Evolutionary conservation across 2,113 vertebrate genomes (phyloP), one percentile per base, ranked within the genome.

Genomic region (Seriola aureovittata): DNA sequence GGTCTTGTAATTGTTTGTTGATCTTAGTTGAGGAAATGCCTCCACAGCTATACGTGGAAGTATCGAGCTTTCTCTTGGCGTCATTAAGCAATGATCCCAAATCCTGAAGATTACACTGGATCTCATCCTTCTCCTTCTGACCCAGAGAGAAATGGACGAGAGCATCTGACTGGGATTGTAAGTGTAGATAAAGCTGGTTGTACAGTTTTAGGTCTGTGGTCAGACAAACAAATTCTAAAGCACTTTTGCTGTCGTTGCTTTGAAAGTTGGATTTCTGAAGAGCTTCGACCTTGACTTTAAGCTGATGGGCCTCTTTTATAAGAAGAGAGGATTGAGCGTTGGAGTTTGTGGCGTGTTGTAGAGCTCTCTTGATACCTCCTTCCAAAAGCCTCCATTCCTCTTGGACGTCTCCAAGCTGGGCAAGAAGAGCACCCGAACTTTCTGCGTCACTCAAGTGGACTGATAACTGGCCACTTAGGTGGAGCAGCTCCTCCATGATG

Each of bases 141-240:
- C 97, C 96, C 86, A 97, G 94, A 77, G 95, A 93, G 82, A 96
- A 96, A 71, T 95, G 95, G 76, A 94, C 92, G 32, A 96, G 95
- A 65, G 93, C 75, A n/a, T 97, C 95, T 17, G 92, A 91, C 62
- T 78, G 91, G 57, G 93, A 95, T 81, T 93, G 94, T 21, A 98
- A 90, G 1, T 91, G 52, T 12, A 89, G 85, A 91, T 96, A 92
- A 10, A 90, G 81, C 16, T 95, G 94, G 32, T 93, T 94, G 48
- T 94, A 89, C 14, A 94, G 85, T 75, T 95, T 90, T 0, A 97
- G 63, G 57, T 97, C 96, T 52, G 94, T 86, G n/a, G 81, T 89
- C 76, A 95, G 88, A 29, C 93, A 76, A 0, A 94, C 54, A 4
- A 86, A 8, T 12, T 88, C 84, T 32, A 91, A 80, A 14, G 29